Evolutionary conservation across 2,888 invertebrate species (phyloP), one percentile per base, ranked within the genome.

Genomic region (Megamerina dolium): DNA sequence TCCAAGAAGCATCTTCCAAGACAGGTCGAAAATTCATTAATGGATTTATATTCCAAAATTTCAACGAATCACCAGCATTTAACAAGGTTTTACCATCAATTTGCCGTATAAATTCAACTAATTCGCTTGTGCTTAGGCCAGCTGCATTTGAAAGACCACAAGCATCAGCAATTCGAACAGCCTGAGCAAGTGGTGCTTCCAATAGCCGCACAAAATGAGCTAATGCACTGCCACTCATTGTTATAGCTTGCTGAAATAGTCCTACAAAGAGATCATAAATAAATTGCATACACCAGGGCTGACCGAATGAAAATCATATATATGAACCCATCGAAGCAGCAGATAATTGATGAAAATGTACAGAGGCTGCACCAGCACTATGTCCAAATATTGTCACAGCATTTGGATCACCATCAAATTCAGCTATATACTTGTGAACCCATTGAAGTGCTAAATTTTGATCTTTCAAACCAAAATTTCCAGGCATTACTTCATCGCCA

Each of bases 401-500:
- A 2, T 65, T 40, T 0, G 60, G 60, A 55, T 74, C 57, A 3
- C 75, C 75, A 16, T 69, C 70, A 49, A 75, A 75, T 37, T 52
- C 37, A 2, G 47, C 49, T 17, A 75, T 73, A 43, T 75, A 63
- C 3, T 61, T 52, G 34, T 70, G 63, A 5, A 75, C 66, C 74
- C 74, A 75, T 51, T 64, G 58, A 12, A 75, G 56, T 0, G 67
- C 74, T 33, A 67, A 37, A 0, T 67, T 60, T 57, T 75, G 74
- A 58, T 75, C 75, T 53, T 75, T 75, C 0, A 75, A 45, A 0
- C 62, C 75, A 45, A 67, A 73, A 51, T 75, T 75, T 2, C 75
- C 75, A 0, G 74, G 66, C 47, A 74, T 63, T 4, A 58, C 62
- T 4, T 64, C 64, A 48, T 73, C 73, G 2, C 68, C 61, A 3